phyloP scores from a whole-genome alignment of 92 coral and sea anemone species.

The Phenganax stokvisi region DNA sequence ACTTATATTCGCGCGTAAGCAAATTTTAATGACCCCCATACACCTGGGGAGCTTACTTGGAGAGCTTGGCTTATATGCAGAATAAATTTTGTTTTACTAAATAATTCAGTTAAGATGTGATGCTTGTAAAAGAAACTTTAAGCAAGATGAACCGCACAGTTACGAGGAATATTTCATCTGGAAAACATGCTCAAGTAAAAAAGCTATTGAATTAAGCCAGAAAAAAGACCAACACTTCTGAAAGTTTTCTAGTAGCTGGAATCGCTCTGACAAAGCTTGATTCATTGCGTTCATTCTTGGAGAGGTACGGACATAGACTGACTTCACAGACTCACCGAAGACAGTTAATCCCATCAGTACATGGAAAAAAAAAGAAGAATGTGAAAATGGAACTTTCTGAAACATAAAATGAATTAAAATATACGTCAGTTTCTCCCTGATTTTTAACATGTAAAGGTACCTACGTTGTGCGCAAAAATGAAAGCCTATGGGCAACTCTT shows the following conservation, averaged over 20 bases:
- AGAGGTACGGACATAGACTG: slow-evolving; percentile 54
- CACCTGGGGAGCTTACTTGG: too few species aligned
- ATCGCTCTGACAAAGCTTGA: slow-evolving; percentile 52
- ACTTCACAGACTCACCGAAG: slow-evolving; percentile 39
- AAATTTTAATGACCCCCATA: too few species aligned
- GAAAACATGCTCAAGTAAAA: background rate
- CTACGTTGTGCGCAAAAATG: too few species aligned
- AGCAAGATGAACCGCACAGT: slow-evolving; percentile 12
- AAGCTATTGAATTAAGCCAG: background rate
- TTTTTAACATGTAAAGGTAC: too few species aligned
- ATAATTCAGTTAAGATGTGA: slow-evolving; percentile 28
- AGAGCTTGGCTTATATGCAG: too few species aligned
- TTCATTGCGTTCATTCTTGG: slow-evolving; percentile 51
- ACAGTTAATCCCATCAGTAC: slow-evolving; percentile 45
- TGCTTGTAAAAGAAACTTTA: slow-evolving; percentile 44
- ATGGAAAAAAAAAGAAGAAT: slow-evolving; percentile 50
- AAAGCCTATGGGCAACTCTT: too few species aligned
- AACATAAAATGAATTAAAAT: background rate
- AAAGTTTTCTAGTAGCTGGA: slow-evolving; percentile 43
- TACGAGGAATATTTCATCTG: background rate
- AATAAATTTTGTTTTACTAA: too few species aligned
- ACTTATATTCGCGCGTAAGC: too few species aligned
- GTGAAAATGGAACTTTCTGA: slow-evolving; percentile 34
- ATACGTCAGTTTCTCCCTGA: too few species aligned
- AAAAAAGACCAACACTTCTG: background rate